Conservation (phyloP, 92 coral and sea anemone species). For the Meandrina meandrites region DNA sequence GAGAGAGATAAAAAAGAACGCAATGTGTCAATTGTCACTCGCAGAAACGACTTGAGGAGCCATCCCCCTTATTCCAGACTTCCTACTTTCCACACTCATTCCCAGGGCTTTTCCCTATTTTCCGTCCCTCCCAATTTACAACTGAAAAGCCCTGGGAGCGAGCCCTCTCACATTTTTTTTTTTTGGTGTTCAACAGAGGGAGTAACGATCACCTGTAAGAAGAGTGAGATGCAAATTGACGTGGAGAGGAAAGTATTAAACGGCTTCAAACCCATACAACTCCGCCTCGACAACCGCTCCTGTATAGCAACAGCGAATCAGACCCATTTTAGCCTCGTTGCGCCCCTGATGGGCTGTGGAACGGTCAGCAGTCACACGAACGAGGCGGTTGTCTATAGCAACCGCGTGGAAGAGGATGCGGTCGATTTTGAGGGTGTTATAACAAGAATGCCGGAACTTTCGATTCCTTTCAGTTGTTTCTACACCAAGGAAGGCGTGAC, state of each 20-base stretch:
- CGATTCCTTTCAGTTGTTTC: constrained; percentile 79
- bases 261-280: constrained; percentile 40
- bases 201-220: constrained; percentile 59
- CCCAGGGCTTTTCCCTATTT: not conserved
- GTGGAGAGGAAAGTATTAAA: constrained; percentile 50
- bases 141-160: too few relatives aligned
- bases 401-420: constrained; percentile 56
- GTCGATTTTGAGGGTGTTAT: constrained; percentile 54
- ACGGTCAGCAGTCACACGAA: constrained; percentile 67
- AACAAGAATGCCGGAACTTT: constrained; percentile 67
- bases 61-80: too few relatives aligned
- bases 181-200: constrained; percentile 30
- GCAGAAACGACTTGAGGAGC: too few relatives aligned
- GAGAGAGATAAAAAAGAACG: too few relatives aligned
- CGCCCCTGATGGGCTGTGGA: constrained; percentile 86
- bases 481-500: constrained; percentile 88
- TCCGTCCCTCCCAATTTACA: not conserved
- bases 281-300: constrained; percentile 61
- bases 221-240: constrained; percentile 70
- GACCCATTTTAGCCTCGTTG: constrained; percentile 71
- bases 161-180: not conserved
- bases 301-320: constrained; percentile 70
- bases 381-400: constrained; percentile 80
- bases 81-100: too few relatives aligned
- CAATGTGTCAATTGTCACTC: too few relatives aligned